phyloP scores from a whole-genome alignment of 2,113 vertebrate species.

The Pelusios castaneus region DNA sequence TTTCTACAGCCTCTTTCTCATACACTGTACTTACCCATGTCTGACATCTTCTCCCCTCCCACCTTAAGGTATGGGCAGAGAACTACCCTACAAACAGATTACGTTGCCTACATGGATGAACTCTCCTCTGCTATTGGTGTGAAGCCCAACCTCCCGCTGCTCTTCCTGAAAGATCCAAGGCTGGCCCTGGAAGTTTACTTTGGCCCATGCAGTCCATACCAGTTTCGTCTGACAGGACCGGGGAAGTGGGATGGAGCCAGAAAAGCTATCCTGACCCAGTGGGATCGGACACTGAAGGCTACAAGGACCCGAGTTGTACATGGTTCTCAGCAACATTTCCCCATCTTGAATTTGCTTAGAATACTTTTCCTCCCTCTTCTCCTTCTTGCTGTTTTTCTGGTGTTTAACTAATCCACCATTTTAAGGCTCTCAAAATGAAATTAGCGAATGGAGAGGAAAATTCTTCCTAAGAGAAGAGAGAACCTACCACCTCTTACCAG shows the following conservation, averaged over 20 bases:
- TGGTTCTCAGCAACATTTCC: not conserved
- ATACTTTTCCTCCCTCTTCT: conserved; percentile 43
- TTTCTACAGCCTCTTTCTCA: not conserved
- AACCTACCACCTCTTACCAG: not conserved
- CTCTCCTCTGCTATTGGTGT: conserved; percentile 72
- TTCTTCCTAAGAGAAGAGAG: not conserved
- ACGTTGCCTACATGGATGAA: conserved; percentile 83
- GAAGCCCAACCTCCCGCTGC: conserved; percentile 77
- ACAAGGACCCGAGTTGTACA: conserved; percentile 70
- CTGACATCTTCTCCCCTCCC: not conserved
- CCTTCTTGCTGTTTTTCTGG: conserved; percentile 21
- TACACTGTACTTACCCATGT: not conserved
- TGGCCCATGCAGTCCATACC: conserved; percentile 83
- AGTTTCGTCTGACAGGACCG: conserved; percentile 79
- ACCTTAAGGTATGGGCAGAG: conserved; percentile 52
- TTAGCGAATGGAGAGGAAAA: rapidly evolving
- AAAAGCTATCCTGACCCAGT: conserved; percentile 82
- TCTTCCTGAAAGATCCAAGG: conserved; percentile 80
- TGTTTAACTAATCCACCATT: not conserved
- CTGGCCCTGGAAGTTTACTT: conserved; percentile 80
- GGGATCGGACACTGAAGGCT: conserved; percentile 74
- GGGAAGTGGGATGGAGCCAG: conserved; percentile 83
- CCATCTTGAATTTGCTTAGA: conserved; percentile 4
- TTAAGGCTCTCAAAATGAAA: not conserved
- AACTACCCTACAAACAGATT: conserved; percentile 78